A percentile compares a stretch with the other conserved stretches of the same genome.
These are phyloP conservation scores for Pachymerium ferrugineum DNA, from an alignment of 2,888 invertebrate genomes.

Conservation along the genomic window DNA sequence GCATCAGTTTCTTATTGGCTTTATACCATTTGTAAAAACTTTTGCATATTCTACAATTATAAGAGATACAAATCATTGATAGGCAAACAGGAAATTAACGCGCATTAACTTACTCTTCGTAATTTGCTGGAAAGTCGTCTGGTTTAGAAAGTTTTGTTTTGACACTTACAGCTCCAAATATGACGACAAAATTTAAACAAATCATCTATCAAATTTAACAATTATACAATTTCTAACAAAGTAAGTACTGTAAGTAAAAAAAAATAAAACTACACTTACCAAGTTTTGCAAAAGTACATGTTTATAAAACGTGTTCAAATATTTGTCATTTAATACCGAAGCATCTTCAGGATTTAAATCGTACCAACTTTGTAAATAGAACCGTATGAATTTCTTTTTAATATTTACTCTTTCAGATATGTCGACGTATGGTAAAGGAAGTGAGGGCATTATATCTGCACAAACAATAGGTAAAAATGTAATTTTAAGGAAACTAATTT, in stretches of 20 bases:
- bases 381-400: neutral
- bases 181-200: neutral
- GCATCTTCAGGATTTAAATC: neutral
- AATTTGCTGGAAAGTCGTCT: neutral
- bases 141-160: neutral
- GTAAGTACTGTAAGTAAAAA: no score
- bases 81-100: no score
- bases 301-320: neutral
- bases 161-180: neutral
- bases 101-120: no score
- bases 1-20: no score
- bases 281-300: neutral
- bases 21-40: no score
- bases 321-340: neutral
- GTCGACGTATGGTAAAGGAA: neutral
- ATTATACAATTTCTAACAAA: neutral
- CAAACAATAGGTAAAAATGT: neutral
- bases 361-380: neutral
- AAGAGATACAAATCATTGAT: no score
- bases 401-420: neutral
- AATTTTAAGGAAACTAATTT: no score
- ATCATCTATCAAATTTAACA: neutral
- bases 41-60: no score
- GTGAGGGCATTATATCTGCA: neutral
- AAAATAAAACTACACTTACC: neutral